Base-by-base conservation (phyloP, 2,888 invertebrate genomes). In the Eilema depressum region DNA sequence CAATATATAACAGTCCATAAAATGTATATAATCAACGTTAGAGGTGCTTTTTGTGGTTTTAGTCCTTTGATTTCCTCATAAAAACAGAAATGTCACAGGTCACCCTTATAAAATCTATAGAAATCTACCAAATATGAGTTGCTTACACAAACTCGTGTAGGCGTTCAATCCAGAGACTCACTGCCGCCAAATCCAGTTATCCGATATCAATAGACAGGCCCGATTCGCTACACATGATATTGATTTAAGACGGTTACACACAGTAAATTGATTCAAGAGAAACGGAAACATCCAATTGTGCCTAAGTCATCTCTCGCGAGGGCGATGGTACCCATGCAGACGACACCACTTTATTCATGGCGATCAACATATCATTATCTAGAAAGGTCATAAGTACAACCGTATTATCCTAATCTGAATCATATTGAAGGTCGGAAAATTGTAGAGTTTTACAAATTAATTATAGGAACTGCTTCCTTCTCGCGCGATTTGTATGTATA, bases 281-380 rank as follows among this genome's bases (percentile, higher is more conserved):
- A 90, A 83, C 93, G 93, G 93, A 93, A 91, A 88, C 87, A 84
- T 81, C 91, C 93, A 93, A 93, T 93, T 93, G 92, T 88, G 86
- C 85, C 83, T 85, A 88, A 91, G 88, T 86, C 86, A 76, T 77
- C 71, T 62, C 53, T 75, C 77, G 80, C 78, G 80, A 79, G 76
- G 71, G 79, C 79, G 78, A 82, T 78, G 75, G 72, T 78, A 76
- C 71, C 63, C 66, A 65, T 68, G 28, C 57, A 56, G 68, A 71
- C 65, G 71, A 74, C 67, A 60, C 33, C 28, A 71, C 71, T 79
- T 75, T 76, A 72, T 76, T 70, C 64, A 63, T 75, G 37, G 65
- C 47, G 66, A 25, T 69, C 33, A 26, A 30, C 69, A 77, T 72
- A 70, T 62, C 63, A 53, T 23, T 14, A 23, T 53, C 30, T 63